Evolutionary conservation across 2,797 vertebrate species (phyloP).

Genomic region (Columba guinea): DNA sequence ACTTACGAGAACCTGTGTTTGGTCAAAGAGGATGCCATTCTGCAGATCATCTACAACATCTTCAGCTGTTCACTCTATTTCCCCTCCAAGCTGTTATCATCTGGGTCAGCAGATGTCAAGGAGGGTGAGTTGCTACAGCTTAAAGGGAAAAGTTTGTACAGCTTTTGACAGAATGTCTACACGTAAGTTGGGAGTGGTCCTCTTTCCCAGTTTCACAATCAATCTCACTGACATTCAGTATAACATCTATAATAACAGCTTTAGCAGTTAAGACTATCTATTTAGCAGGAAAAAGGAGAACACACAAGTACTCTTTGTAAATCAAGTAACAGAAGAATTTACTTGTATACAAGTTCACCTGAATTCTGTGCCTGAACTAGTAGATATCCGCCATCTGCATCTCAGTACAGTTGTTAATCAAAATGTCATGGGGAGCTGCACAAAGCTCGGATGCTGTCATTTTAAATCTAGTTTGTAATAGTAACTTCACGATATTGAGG

Average conservation of each 20-base stretch:
- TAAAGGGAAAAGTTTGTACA: neutral
- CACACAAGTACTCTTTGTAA: neutral
- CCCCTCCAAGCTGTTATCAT: neutral
- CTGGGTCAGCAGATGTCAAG: neutral
- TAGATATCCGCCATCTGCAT: neutral
- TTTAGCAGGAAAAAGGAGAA: neutral
- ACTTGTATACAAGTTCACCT: neutral
- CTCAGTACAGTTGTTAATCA: neutral
- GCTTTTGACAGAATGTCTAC: neutral
- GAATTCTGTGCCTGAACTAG: neutral
- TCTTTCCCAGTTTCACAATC: neutral
- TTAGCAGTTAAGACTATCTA: neutral
- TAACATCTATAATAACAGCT: neutral
- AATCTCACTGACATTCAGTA: neutral
- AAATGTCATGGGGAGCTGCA: rapidly evolving
- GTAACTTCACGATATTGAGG: neutral
- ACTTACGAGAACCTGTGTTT: neutral
- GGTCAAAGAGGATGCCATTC: neutral
- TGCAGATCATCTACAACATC: neutral
- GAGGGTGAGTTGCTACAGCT: neutral
- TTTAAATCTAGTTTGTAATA: neutral
- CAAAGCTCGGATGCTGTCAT: neutral
- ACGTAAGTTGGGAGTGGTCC: neutral
- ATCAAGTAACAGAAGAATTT: neutral
- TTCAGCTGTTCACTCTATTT: neutral